Base-by-base conservation (phyloP, 2,797 vertebrate genomes). In the Diglossa cyanea region DNA sequence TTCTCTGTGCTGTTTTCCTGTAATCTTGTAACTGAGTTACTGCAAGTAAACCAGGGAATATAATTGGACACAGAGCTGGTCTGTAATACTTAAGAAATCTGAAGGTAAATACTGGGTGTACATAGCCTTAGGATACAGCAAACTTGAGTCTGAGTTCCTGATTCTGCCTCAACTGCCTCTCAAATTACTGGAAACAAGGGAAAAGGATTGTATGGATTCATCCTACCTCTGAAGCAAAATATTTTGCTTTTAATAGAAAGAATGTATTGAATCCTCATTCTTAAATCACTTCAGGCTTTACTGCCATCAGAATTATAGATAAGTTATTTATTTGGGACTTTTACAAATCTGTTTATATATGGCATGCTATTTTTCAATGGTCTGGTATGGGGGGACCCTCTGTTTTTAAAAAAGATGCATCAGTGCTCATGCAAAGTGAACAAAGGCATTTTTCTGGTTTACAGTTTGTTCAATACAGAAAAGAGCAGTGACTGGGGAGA, bases 391-490 rank as follows among this genome's bases (percentile, higher is more conserved):
- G 71, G 21, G 33, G 35, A 86, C 78, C 73, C 61, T 87, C 65
- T 16, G 18, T 78, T 96, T 95, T 93, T 96, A 90, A 89, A 72
- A 86, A 25, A 90, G 50, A 54, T 31, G 19, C 48, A 45, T 90
- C 88, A 91, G 21, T 67, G 74, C 82, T 95, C 86, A 79, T 54
- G 63, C 47, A 90, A 96, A 96, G 57, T 30, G 58, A 96, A 90
- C 33, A 85, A 70, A 75, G 35, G 44, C 11, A 23, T 85, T 96
- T 79, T 94, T 79, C 68, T 83, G 15, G 25, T 93, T 93, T 93
- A 84, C 11, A 58, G 58, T 96, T 96, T 95, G 86, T 73, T 94
- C 91, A 96, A 73, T 53, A 71, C 53, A 54, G 92, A 95, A 96
- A 84, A 74, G 19, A 95, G 54, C 74, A 87, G 86, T 92, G 82